Evolutionary conservation across 2,797 vertebrate genomes (phyloP).

Genomic region (Sebastes aleutianus): DNA sequence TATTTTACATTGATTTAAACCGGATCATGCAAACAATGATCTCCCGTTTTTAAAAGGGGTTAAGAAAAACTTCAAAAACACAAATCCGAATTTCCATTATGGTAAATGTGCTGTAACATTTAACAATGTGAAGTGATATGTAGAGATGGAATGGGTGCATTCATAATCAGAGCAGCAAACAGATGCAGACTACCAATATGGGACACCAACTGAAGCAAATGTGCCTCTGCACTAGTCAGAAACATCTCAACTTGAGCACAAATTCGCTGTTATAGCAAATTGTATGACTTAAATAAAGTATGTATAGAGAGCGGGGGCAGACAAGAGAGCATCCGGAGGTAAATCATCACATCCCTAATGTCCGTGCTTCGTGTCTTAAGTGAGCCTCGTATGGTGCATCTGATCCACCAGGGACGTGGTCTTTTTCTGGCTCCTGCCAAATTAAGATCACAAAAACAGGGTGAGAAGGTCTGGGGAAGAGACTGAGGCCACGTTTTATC

Average conservation of each 20-base stretch:
- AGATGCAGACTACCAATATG: not conserved
- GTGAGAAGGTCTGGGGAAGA: conserved; percentile 40
- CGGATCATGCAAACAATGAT: no score
- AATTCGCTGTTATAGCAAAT: not conserved
- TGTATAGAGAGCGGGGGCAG: not conserved
- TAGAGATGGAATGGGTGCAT: not conserved
- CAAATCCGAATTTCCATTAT: no score
- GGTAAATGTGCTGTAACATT: not conserved
- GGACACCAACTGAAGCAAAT: not conserved
- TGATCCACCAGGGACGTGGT: conserved; percentile 18
- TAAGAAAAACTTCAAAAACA: not conserved
- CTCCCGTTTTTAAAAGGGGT: no score
- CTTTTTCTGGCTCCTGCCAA: conserved; percentile 48
- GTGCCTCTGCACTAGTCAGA: not conserved
- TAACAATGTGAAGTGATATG: not conserved
- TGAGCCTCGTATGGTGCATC: conserved; percentile 30
- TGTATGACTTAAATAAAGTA: not conserved
- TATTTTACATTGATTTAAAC: no score
- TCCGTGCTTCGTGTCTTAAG: not conserved
- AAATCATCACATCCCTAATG: not conserved
- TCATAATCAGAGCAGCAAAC: not conserved
- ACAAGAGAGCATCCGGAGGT: not conserved
- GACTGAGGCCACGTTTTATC: conserved; percentile 57
- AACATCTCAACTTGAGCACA: not conserved
- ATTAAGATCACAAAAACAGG: conserved; percentile 63